A percentile compares a stretch with the other conserved stretches of the same genome.
Conservation (phyloP, 37 sponge, comb jelly and placozoan species). For the Cliona cf. orientalis region DNA sequence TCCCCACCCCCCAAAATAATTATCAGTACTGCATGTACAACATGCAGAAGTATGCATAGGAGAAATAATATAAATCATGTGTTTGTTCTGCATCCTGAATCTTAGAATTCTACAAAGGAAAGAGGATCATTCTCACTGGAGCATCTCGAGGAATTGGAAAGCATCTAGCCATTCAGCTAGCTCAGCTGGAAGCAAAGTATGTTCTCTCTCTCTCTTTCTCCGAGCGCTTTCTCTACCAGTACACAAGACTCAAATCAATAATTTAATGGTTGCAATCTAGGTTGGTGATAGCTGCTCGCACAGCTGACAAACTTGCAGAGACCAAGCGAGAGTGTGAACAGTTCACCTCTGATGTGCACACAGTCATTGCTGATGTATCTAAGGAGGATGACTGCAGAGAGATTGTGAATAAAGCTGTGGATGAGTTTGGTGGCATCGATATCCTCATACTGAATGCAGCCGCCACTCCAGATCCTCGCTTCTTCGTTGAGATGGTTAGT, state of each 20-base stretch:
- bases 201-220: neutral
- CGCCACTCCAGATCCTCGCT: neutral
- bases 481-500: constrained; percentile 11
- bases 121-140: constrained; percentile 60
- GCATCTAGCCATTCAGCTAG: constrained; percentile 45
- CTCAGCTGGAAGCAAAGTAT: constrained; percentile 49
- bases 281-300: constrained; percentile 59
- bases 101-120: constrained; percentile 53
- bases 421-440: constrained; percentile 56
- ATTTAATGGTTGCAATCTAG: too few relatives aligned
- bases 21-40: too few relatives aligned
- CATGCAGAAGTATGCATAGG: too few relatives aligned
- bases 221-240: too few relatives aligned
- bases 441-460: constrained; percentile 70
- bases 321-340: constrained; percentile 19
- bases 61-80: too few relatives aligned
- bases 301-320: constrained; percentile 25
- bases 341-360: constrained; percentile 30
- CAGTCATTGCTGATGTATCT: constrained; percentile 46
- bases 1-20: too few relatives aligned
- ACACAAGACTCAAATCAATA: neutral
- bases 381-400: constrained; percentile 54
- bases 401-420: constrained; percentile 35
- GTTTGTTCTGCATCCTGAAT: too few relatives aligned
- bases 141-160: constrained; percentile 61